Conservation (phyloP, 2,797 vertebrate genomes). For the Malacoctenus gilli region DNA sequence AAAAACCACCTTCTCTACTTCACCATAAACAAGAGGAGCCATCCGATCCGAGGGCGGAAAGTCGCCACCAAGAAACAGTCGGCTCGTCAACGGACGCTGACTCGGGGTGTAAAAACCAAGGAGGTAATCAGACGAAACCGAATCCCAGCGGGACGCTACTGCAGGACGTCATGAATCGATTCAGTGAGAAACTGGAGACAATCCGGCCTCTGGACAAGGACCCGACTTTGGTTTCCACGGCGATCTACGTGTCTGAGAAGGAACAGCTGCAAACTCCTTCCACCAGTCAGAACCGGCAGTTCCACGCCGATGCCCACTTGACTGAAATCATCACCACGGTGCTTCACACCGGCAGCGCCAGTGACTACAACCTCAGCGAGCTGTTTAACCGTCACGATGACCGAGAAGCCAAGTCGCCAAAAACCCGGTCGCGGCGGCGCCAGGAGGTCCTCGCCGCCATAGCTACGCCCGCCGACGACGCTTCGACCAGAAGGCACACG, state of each 20-base stretch:
- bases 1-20: slow-evolving; percentile 85
- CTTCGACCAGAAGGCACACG: slow-evolving; percentile 83
- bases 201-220: slow-evolving; percentile 85
- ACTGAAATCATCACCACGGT: slow-evolving; percentile 91
- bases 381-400: slow-evolving; percentile 87
- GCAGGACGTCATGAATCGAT: slow-evolving; percentile 88
- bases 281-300: slow-evolving; percentile 78
- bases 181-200: slow-evolving; percentile 91
- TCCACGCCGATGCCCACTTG: slow-evolving; percentile 83
- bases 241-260: slow-evolving; percentile 74
- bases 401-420: slow-evolving; percentile 86
- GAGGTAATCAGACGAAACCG: slow-evolving; percentile 65
- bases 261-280: slow-evolving; percentile 74
- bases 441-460: slow-evolving; percentile 85
- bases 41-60: slow-evolving; percentile 31
- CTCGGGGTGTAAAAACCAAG: slow-evolving; percentile 43
- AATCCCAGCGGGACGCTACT: slow-evolving; percentile 80
- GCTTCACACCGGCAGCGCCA: slow-evolving; percentile 84
- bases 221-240: slow-evolving; percentile 71
- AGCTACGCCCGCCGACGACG: slow-evolving; percentile 81
- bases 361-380: slow-evolving; percentile 91
- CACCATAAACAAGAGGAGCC: slow-evolving; percentile 80
- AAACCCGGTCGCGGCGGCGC: slow-evolving; percentile 88
- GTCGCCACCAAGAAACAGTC: slow-evolving; percentile 21
- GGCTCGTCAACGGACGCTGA: slow-evolving; percentile 58